A percentile compares a stretch with the other conserved stretches of the same genome.
phyloP scores from a whole-genome alignment of 1,140 invertebrate species.

The Lerema accius region DNA sequence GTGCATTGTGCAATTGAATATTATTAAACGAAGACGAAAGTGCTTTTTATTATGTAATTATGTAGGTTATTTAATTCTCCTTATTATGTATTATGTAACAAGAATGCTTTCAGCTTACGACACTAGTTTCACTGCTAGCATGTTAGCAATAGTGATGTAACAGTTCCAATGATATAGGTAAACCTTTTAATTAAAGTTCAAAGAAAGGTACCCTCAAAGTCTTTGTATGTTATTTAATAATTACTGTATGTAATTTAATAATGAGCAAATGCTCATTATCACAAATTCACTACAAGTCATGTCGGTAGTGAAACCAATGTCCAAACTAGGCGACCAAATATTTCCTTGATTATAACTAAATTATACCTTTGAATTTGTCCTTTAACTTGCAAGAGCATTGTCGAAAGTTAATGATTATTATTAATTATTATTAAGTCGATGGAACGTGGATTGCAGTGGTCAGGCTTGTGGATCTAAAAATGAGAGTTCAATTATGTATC shows the following conservation, averaged over 20 bases:
- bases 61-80: conserved; percentile 49
- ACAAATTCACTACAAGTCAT: conserved; percentile 4
- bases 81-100: conserved; percentile 12
- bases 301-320: conserved; percentile 10
- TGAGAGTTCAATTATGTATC: conserved; percentile 78
- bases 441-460: conserved; percentile 43
- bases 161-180: no score
- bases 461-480: conserved; percentile 71
- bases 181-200: not conserved
- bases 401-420: conserved; percentile 12
- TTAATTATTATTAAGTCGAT: conserved; percentile 12
- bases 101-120: conserved; percentile 9
- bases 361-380: not conserved
- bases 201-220: not conserved
- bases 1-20: conserved; percentile 69
- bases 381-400: conserved; percentile 15
- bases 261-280: conserved; percentile 4
- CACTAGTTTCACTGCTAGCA: conserved; percentile 22
- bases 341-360: conserved; percentile 16
- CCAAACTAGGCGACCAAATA: conserved; percentile 5
- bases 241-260: no score
- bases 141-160: not conserved
- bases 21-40: conserved; percentile 61
- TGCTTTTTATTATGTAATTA: conserved; percentile 70
- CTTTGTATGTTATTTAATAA: no score